These are phyloP conservation scores for Glaucopsyche alexis DNA, from an alignment of 2,888 invertebrate species.

Conservation along the genomic window DNA sequence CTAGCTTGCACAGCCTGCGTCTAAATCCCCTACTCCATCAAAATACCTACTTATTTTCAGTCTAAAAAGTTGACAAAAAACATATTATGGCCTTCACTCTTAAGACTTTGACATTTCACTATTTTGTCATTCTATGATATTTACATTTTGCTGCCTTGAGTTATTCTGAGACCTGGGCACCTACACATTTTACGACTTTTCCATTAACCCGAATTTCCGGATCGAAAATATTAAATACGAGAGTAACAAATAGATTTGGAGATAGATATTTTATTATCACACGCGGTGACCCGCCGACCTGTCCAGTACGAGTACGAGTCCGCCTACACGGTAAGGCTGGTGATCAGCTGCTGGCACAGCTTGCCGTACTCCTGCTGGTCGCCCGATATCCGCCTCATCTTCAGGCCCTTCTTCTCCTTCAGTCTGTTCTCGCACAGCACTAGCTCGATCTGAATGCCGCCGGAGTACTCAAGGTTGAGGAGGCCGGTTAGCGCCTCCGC, in stretches of 20 bases:
- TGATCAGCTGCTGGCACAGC: conserved; percentile 92
- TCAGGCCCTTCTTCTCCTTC: conserved; percentile 88
- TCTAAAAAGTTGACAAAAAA: too few relatives aligned
- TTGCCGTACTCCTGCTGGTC: conserved; percentile 93
- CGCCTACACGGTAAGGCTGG: conserved; percentile 87
- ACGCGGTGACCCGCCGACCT: background rate
- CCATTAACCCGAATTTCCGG: too few relatives aligned
- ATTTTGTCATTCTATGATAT: too few relatives aligned
- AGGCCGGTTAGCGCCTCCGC: conserved; percentile 71
- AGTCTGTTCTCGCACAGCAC: conserved; percentile 87
- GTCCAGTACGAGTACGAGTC: too few relatives aligned
- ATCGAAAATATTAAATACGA: background rate
- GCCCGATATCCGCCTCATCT: conserved; percentile 92
- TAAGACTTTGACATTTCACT: too few relatives aligned
- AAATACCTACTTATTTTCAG: too few relatives aligned
- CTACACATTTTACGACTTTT: too few relatives aligned
- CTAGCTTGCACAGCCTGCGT: too few relatives aligned
- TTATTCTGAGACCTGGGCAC: too few relatives aligned
- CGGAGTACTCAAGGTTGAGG: conserved; percentile 86
- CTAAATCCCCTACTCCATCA: too few relatives aligned
- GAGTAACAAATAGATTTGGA: background rate
- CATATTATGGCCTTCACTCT: too few relatives aligned
- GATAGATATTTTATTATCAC: background rate
- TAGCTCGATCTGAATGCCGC: conserved; percentile 92
- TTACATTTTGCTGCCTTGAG: too few relatives aligned